Evolutionary conservation across 2,888 invertebrate genomes (phyloP).

Genomic region (Drosophila suboccidentalis): DNA sequence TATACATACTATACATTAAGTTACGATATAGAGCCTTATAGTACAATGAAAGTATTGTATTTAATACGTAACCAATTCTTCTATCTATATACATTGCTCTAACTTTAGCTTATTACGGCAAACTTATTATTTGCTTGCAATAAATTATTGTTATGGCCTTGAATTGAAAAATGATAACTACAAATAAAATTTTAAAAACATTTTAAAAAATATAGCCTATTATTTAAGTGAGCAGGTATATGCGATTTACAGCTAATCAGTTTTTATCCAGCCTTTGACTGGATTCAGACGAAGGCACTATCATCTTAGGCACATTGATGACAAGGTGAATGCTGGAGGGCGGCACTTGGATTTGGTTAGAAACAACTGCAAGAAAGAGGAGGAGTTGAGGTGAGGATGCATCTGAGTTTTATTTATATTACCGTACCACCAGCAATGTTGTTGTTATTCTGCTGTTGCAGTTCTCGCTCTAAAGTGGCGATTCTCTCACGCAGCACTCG

Average conservation of each 20-base stretch:
- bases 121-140: background rate
- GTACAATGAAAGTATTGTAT: background rate
- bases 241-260: conserved; percentile 21
- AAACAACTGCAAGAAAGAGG: conserved; percentile 30
- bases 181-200: background rate
- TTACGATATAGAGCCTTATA: background rate
- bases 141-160: background rate
- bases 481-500: conserved; percentile 76
- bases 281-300: conserved; percentile 70
- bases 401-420: background rate
- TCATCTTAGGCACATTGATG: conserved; percentile 84
- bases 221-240: background rate
- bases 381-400: background rate
- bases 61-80: background rate
- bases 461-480: conserved; percentile 84
- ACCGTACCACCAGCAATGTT: conserved; percentile 16
- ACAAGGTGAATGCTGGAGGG: conserved; percentile 83
- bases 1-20: background rate
- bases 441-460: conserved; percentile 61
- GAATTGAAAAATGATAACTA: background rate
- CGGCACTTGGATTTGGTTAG: conserved; percentile 81
- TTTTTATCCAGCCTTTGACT: conserved; percentile 34
- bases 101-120: background rate
- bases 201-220: background rate
- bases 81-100: background rate